Evolutionary conservation across 1,140 invertebrate genomes (phyloP), one percentile per base, ranked within the genome.

Genomic region (Dendrolimus kikuchii): DNA sequence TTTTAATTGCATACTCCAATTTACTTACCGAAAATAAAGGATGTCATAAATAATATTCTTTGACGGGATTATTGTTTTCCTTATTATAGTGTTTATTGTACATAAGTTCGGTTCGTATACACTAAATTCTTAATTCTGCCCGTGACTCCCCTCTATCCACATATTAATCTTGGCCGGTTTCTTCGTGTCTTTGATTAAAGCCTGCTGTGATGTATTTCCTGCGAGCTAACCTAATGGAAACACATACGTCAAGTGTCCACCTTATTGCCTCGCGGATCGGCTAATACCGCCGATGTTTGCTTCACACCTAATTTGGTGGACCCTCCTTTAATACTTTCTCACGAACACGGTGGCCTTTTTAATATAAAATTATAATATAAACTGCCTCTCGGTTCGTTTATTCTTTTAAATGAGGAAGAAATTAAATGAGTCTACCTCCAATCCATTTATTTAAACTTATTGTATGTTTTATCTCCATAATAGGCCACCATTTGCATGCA

Each of bases 231-330:
- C 74, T 86, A 86, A 86, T 84, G 79, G 77, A 75, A 83, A 75
- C 67, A 59, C 78, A 81, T 86, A 79, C 75, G 69, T 86, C 83
- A 86, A 84, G 78, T 79, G 74, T 77, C 83, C 65, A 78, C 79
- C 67, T 78, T 84, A 86, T 86, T 84, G 77, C 76, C 68, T 71
- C 59, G 65, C 60, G 68, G 70, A 82, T 82, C 73, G 74, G 69
- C 64, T 79, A 80, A 83, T 79, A 68, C 74, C 68, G 67, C 68
- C 72, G 66, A 81, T 72, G 65, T 60, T 61, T 64, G 61, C 43
- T 44, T 46, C 58, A 62, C 63, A 72, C 59, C 68, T 63, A 71
- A 72, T 75, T 74, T 74, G 60, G 71, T 78, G 66, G 23, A 71
- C 64, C 64, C 60, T 55, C 49, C 55, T 53, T 54, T 59, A 59